Evolutionary conservation across 1,140 invertebrate genomes (phyloP), one percentile per base, ranked within the genome.

Genomic region (Pseudomyrmex flavicornis): DNA sequence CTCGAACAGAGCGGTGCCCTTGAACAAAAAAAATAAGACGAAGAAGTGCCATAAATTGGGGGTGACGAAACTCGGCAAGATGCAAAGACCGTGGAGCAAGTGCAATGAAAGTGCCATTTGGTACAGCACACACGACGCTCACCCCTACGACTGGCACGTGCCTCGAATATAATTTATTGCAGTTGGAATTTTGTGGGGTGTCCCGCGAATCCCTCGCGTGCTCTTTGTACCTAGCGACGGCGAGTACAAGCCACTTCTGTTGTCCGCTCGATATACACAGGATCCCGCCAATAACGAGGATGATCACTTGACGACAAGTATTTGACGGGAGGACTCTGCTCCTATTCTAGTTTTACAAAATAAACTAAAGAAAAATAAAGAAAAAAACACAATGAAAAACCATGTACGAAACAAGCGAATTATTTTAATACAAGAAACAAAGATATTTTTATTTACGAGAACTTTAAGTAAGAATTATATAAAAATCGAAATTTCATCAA

Each of bases 41-140:
- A 54, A 82, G 62, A 79, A 77, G 90, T 83, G 88, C 87, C 82
- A 91, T 91, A 92, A 92, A 92, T 92, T 89, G 65, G 65, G 58
- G 79, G 50, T 59, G 63, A 13, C 26, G 59, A 85, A 88, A 83
- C 82, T 90, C 62, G 89, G 63, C 68, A 85, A 85, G 90, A 92
- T 92, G 91, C 92, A 93, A 92, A 92, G 85, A 89, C 89, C 80
- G 84, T 77, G 85, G 77, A 85, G 89, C 92, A 92, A 92, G 91
- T 91, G 91, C 91, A 91, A 93, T 93, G 91, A 93, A 93, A 93
- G 91, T 93, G 87, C 89, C 92, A 92, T 93, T 93, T 93, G 90
- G 89, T 84, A 87, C 87, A 85, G 80, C 89, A 90, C 85, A 91
- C 84, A 84, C 73, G 83, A 69, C 56, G 69, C 77, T 86, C 87